Evolutionary conservation across 2,888 invertebrate genomes (phyloP), one percentile per base, ranked within the genome.

Genomic region (Lampropteryx suffumata): DNA sequence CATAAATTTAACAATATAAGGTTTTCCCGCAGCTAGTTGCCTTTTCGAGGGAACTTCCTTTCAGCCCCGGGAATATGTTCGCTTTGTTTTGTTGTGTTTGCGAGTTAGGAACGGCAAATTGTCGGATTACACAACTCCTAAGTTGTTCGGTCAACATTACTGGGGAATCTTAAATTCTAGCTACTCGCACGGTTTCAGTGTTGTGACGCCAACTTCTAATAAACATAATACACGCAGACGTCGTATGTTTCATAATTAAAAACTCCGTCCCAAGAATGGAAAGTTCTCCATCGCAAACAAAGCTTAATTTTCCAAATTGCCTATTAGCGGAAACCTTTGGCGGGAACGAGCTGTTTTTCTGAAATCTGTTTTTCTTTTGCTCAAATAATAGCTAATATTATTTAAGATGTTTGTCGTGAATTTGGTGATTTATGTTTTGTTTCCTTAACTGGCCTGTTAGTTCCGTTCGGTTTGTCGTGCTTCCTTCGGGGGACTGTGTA

Each of bases 21-120:
- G 83, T 80, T 84, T 78, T 78, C 78, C 75, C 78, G 74, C 76
- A 79, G 81, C 80, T 79, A 84, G 85, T 86, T 84, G 84, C 83
- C 82, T 84, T 84, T 84, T 84, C 80, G 78, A 82, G 79, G 79
- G 82, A 85, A 84, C 82, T 87, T 85, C 84, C 86, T 82, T 82
- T 79, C 77, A 76, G 73, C 73, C 70, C 73, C 73, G 82, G 80
- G 84, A 84, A 86, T 84, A 82, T 84, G 86, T 82, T 84, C 81
- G 74, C 76, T 73, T 82, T 84, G 84, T 86, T 85, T 83, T 88
- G 87, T 88, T 88, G 73, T 86, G 84, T 83, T 88, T 84, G 78
- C 80, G 82, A 85, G 85, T 88, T 84, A 84, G 79, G 69, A 79
- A 76, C 77, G 82, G 84, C 83, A 84, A 86, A 85, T 86, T 84